Evolutionary conservation across 1,140 invertebrate genomes (phyloP), one percentile per base, ranked within the genome.

Genomic region (Condylostylus longicornis): DNA sequence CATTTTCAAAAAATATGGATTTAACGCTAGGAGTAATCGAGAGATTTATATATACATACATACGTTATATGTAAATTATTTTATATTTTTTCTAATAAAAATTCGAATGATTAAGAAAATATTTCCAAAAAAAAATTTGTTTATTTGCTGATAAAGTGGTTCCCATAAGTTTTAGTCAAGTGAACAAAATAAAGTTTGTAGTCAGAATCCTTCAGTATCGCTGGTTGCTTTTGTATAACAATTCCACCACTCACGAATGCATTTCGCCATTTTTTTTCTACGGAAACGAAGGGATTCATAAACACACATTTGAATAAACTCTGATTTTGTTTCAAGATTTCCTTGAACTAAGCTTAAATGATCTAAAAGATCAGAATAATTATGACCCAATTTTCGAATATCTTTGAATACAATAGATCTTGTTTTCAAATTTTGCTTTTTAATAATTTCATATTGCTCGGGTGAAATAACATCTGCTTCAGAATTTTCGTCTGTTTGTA

Each of bases 261-360:
- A 63, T 47, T 38, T 65, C 28, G 79, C 78, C 47, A 89, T 67
- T 44, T 71, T 69, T 47, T 76, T 74, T 33, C 83, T 68, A 56
- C 88, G 86, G 59, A 88, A 89, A 33, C 85, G 68, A 39, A 75
- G 52, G 8, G 81, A 80, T 64, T 88, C 85, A 39, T 71, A 71
- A 31, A 85, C 76, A 36, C 86, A 70, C 46, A 82, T 74, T 45
- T 74, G 68, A 21, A 88, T 64, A 53, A 86, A 74, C 39, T 69
- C 67, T 18, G 75, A 65, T 58, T 74, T 71, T 46, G 75, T 71
- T 29, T 82, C 75, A 18, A 71, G 43, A 40, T 70, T 72, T 42
- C 82, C 83, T 60, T 81, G 76, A 23, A 89, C 61, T 35, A 70
- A 66, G 42, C 72, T 70, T 45, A 89, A 59, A 47, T 76, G 72